These are phyloP conservation scores for Temnothorax longispinosus DNA, from an alignment of 1,140 invertebrate genomes.

Conservation along the genomic window DNA sequence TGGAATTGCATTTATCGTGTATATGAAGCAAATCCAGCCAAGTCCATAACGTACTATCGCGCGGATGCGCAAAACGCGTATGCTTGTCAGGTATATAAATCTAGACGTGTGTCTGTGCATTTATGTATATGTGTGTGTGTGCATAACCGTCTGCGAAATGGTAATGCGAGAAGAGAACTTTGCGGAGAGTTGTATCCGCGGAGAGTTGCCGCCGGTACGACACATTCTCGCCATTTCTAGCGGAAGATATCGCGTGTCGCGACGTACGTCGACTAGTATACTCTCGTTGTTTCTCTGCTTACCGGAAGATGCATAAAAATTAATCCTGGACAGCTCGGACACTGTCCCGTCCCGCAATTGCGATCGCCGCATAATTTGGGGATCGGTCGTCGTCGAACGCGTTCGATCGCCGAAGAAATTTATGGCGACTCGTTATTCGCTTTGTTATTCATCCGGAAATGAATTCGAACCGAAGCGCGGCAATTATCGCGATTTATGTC, in stretches of 20 bases:
- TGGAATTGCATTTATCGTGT: constrained; percentile 53
- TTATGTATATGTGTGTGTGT: not conserved
- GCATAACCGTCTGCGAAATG: constrained; percentile 7
- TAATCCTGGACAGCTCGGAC: not conserved
- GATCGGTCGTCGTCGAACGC: not conserved
- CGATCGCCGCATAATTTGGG: not conserved
- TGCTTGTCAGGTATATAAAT: not conserved
- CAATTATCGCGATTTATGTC: constrained; percentile 41
- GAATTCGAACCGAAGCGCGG: not conserved
- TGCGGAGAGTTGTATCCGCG: constrained; percentile 32
- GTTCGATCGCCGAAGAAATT: not conserved
- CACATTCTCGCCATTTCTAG: constrained; percentile 63
- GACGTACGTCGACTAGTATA: not conserved
- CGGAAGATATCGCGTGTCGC: constrained; percentile 58
- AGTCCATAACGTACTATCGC: not conserved
- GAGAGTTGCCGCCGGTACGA: constrained; percentile 51
- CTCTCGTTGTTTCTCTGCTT: constrained; percentile 4
- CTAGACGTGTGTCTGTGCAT: not conserved
- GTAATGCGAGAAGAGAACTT: constrained; percentile 63
- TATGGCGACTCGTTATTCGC: not conserved
- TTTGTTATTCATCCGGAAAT: constrained; percentile 9
- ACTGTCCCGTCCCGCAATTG: not conserved
- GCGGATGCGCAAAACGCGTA: not conserved
- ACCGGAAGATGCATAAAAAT: not conserved
- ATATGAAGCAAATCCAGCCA: constrained; percentile 25